Evolutionary conservation across 2,888 invertebrate genomes (phyloP).

Genomic region (Vanessa cardui): DNA sequence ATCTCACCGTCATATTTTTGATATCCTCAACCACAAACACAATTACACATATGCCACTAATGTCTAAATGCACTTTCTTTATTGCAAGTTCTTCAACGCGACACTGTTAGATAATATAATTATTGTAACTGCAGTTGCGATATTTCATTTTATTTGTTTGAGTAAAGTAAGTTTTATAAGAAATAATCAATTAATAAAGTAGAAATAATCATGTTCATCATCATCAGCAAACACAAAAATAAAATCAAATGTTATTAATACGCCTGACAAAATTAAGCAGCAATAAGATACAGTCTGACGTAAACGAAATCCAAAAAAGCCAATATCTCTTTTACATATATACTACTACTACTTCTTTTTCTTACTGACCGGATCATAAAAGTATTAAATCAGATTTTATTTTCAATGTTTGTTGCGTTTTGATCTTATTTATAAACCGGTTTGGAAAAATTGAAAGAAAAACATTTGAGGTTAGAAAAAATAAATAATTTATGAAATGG

Average conservation of each 20-base stretch:
- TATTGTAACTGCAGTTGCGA: slow-evolving; percentile 52
- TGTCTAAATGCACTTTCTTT: slow-evolving; percentile 45
- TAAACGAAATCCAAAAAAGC: slow-evolving; percentile 13
- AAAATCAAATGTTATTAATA: background rate
- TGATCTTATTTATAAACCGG: too few relatives aligned
- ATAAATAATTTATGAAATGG: too few relatives aligned
- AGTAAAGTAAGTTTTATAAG: slow-evolving; percentile 2
- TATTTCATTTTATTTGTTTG: slow-evolving; percentile 44
- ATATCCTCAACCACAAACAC: slow-evolving; percentile 46
- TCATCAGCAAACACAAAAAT: background rate
- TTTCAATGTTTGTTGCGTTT: too few relatives aligned
- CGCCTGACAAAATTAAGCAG: slow-evolving; percentile 30
- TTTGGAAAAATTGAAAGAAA: too few relatives aligned
- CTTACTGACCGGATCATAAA: too few relatives aligned
- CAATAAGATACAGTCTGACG: slow-evolving; percentile 19
- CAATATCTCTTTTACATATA: too few relatives aligned
- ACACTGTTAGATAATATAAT: slow-evolving; percentile 33
- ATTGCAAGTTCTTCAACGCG: slow-evolving; percentile 31
- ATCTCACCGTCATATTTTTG: slow-evolving; percentile 64
- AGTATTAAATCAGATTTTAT: too few relatives aligned
- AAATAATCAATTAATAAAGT: background rate
- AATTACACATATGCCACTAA: slow-evolving; percentile 26
- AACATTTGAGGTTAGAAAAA: too few relatives aligned
- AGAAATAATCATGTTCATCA: background rate
- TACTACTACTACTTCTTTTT: too few relatives aligned